phyloP scores from a whole-genome alignment of 2,113 vertebrate species.

The Neodon shergylaensis region DNA sequence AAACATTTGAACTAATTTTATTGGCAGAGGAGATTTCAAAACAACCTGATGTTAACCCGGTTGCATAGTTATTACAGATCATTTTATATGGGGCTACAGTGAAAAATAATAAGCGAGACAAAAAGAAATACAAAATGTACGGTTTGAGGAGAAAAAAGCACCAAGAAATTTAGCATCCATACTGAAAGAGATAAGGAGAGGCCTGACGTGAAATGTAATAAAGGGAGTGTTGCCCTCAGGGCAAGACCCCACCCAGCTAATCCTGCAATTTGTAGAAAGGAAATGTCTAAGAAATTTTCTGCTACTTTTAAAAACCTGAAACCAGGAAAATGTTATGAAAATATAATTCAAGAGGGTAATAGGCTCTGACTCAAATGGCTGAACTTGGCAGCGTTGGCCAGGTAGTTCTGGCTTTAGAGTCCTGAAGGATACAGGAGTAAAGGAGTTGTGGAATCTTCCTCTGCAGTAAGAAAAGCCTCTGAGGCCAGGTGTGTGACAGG shows the following conservation, averaged over 20 bases:
- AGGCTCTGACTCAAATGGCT: neutral
- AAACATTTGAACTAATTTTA: neutral
- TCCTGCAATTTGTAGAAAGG: neutral
- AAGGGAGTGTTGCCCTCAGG: neutral
- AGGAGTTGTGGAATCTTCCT: neutral
- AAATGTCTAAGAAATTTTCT: neutral
- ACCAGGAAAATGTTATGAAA: neutral
- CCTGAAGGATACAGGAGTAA: neutral
- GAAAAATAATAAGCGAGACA: neutral
- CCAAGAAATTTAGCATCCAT: neutral
- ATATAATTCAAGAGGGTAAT: neutral
- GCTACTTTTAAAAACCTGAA: neutral
- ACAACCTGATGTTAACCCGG: neutral
- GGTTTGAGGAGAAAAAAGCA: neutral
- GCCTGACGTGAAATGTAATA: neutral
- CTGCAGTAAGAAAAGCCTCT: neutral
- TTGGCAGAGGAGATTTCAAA: neutral
- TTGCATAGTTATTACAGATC: neutral
- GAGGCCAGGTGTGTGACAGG: neutral
- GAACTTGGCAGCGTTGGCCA: neutral
- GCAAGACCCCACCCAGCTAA: neutral
- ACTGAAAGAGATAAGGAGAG: neutral
- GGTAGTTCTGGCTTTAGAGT: neutral
- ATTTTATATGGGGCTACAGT: neutral
- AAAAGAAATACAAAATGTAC: neutral